phyloP scores from a whole-genome alignment of 1,140 invertebrate species.

The Lethrus apterus region DNA sequence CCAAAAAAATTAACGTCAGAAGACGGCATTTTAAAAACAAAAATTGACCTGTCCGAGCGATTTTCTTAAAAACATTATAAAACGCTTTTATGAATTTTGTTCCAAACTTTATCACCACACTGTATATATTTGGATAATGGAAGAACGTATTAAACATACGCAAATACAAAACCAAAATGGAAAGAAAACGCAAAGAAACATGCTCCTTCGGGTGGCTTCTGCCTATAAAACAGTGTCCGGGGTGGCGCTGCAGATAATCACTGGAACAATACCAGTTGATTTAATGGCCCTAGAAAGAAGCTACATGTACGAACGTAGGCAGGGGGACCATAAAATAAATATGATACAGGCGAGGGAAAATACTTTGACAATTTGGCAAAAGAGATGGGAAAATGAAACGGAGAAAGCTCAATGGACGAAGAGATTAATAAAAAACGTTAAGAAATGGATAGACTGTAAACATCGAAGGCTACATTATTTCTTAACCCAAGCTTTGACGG shows the following conservation, averaged over 20 bases:
- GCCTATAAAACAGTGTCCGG: slow-evolving; percentile 16
- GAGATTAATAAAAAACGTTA: slow-evolving; percentile 10
- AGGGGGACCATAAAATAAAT: background rate
- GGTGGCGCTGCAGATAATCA: slow-evolving; percentile 13
- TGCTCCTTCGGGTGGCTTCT: slow-evolving; percentile 6
- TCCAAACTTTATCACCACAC: too few relatives aligned
- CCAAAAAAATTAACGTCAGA: too few relatives aligned
- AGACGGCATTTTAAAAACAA: too few relatives aligned
- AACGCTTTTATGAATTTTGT: too few relatives aligned
- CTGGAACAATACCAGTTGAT: slow-evolving; percentile 12
- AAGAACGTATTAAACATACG: too few relatives aligned
- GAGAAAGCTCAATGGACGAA: slow-evolving; percentile 16
- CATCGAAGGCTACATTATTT: slow-evolving; percentile 6
- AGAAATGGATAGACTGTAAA: slow-evolving; percentile 8
- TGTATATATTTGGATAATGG: too few relatives aligned
- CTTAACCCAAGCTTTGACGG: slow-evolving; percentile 12
- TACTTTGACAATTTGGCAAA: slow-evolving; percentile 14
- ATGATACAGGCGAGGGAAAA: background rate
- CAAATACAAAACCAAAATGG: too few relatives aligned
- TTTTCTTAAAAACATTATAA: too few relatives aligned
- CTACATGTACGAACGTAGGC: background rate
- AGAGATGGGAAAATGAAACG: slow-evolving; percentile 9
- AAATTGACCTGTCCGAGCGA: too few relatives aligned
- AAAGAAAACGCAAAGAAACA: slow-evolving; percentile 13
- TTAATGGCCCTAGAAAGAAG: slow-evolving; percentile 9